Base-by-base conservation (phyloP, 2,888 invertebrate species). In the Melieria omissa region DNA sequence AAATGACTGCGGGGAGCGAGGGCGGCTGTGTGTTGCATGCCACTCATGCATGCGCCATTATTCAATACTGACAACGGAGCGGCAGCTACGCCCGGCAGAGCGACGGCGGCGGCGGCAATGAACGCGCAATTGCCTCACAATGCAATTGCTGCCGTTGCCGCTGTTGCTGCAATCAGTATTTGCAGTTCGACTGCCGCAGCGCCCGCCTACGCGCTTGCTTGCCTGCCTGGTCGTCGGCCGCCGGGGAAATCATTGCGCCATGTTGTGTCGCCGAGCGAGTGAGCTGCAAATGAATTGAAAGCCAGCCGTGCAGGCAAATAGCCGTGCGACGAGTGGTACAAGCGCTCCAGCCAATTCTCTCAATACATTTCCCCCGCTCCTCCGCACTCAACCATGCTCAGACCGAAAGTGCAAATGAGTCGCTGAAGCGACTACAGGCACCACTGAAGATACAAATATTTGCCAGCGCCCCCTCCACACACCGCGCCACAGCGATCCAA, bases 211-310 rank as follows among this genome's bases (percentile, higher is more conserved):
- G 29, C 29, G 42, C 16, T 52, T 4, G 9, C 12, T 12, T 12
- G 44, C 44, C 10, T 58, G n/a, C 29, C 41, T 58, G 14, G 12
- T 46, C 49, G 57, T 58, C 29, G 29, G 14, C 46, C 14, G 44
- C 10, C 29, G 41, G 81, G 81, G 81, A 82, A 81, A 81, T 83
- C 83, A 83, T 80, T 80, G 79, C 78, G 78, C 75, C 75, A 77
- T 76, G 64, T 70, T 52, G 9, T 14, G 6, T 65, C 54, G 14
- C 5, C 9, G 14, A 29, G 8, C 9, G 14, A 29, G 46, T 58
- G 41, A 66, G 65, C 74, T 77, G 80, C 76, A 81, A 83, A 62
- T 66, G 57, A 65, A 70, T 78, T 81, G 80, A 79, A 78, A 80
- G 78, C 78, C 41, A 29, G 16, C 10, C 45, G 44, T 29, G 29